Evolutionary conservation across 2,113 vertebrate species (phyloP), one percentile per base, ranked within the genome.

Genomic region (Cheirogaleus medius): DNA sequence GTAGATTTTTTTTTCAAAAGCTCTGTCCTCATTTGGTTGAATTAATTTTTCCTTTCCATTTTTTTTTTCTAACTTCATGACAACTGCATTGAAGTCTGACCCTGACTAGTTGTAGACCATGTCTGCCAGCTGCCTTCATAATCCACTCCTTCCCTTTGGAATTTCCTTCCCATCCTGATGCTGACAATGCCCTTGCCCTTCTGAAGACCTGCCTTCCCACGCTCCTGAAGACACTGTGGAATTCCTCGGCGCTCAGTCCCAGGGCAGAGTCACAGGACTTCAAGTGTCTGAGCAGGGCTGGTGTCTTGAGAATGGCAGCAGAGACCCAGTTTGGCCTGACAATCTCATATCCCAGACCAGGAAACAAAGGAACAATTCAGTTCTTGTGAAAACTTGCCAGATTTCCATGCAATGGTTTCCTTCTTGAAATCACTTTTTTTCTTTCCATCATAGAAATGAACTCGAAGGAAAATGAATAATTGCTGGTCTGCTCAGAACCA

Each of bases 391-490:
- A 97, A 86, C 49, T 1, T 13, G 88, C 93, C 95, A 94, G 85
- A 94, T 66, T 89, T 98, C 90, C 84, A 54, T 25, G 4, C 8
- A 76, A 39, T 18, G 73, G 12, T 85, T 96, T 96, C 84, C 60
- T 94, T 91, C 80, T 92, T 74, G 20, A 27, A 0, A 7, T 82
- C 49, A 63, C 13, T 56, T 73, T 37, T 90, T 88, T 96, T 64
- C 54, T 74, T 77, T 69, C 63, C 80, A 63, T 90, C 88, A 39
- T 69, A 94, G 42, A 82, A 97, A 84, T 1, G 87, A 87, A 98
- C 96, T 97, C 86, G 96, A 97, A 97, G 96, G 87, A 97, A 98
- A 98, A 98, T 96, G 98, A 98, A 81, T 98, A 97, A 98, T 95
- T 56, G 95, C 76, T 29, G 60, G 86, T 74, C 96, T 71, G 87